phyloP scores from a whole-genome alignment of 2,888 invertebrate genomes.

The Pilophorus perplexus region DNA sequence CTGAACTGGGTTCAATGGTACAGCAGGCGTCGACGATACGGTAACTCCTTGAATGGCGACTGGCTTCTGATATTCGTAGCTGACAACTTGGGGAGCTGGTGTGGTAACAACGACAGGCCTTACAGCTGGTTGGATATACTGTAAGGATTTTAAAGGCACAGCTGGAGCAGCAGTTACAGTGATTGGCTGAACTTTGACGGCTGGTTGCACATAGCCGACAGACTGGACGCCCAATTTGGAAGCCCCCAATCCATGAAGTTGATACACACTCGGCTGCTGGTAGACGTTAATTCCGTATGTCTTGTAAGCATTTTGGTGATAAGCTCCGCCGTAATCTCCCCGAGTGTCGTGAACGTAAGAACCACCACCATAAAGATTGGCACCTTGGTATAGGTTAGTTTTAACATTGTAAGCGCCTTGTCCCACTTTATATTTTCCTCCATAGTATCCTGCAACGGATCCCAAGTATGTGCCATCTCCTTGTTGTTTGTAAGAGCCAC shows the following conservation, averaged over 20 bases:
- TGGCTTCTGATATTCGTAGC: constrained; percentile 29
- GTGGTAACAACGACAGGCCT: constrained; percentile 45
- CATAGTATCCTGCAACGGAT: constrained; percentile 29
- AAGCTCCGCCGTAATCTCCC: constrained; percentile 39
- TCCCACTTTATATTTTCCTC: constrained; percentile 33
- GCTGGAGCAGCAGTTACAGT: constrained; percentile 38
- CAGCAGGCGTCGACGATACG: constrained; percentile 38
- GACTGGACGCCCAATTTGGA: constrained; percentile 35
- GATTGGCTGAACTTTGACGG: constrained; percentile 42
- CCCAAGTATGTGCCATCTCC: constrained; percentile 35
- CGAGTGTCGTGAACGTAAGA: constrained; percentile 42
- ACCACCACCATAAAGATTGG: constrained; percentile 36
- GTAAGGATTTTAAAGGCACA: constrained; percentile 35
- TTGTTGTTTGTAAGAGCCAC: constrained; percentile 21
- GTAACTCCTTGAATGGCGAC: constrained; percentile 9
- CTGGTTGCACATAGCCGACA: constrained; percentile 38
- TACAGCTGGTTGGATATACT: constrained; percentile 40
- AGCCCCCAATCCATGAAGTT: constrained; percentile 34
- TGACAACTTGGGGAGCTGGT: constrained; percentile 36
- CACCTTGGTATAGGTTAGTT: constrained; percentile 19
- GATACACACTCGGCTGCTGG: constrained; percentile 38
- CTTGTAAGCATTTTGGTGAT: constrained; percentile 25
- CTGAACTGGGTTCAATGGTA: constrained; percentile 47
- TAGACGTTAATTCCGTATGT: constrained; percentile 36
- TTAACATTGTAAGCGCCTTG: constrained; percentile 31